Evolutionary conservation across 2,113 vertebrate species (phyloP).

Genomic region (Hemibagrus wyckioides): DNA sequence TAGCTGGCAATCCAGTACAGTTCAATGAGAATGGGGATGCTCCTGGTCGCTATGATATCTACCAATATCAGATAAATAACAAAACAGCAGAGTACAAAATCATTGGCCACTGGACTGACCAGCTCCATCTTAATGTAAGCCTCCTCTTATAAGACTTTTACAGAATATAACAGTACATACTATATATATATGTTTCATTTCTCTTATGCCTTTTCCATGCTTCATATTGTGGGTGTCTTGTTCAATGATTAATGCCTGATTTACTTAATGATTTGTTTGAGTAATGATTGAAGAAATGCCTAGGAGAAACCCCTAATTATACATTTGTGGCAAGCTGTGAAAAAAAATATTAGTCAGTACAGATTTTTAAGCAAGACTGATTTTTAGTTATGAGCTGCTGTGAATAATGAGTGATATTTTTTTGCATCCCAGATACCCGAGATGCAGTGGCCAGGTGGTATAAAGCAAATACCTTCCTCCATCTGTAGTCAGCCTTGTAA

Average conservation of each 20-base stretch:
- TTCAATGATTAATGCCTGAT: background rate
- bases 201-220: background rate
- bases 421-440: constrained; percentile 64
- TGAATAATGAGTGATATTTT: constrained; percentile 11
- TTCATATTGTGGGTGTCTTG: constrained; percentile 3
- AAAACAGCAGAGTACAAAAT: constrained; percentile 88
- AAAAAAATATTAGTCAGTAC: background rate
- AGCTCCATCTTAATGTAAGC: constrained; percentile 88
- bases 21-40: constrained; percentile 94
- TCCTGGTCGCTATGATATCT: constrained; percentile 85
- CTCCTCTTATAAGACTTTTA: background rate
- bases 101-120: constrained; percentile 94
- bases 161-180: background rate
- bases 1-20: constrained; percentile 91
- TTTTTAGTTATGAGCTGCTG: background rate
- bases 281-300: constrained; percentile 6
- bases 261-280: background rate
- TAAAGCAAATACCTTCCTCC: constrained; percentile 70
- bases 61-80: constrained; percentile 94
- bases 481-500: constrained; percentile 75
- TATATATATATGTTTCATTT: background rate
- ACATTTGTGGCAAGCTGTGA: background rate
- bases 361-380: background rate
- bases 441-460: constrained; percentile 74
- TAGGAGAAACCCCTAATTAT: background rate